These are phyloP conservation scores for Stictocephala bisonia DNA, from an alignment of 2,888 invertebrate species.

Conservation along the genomic window DNA sequence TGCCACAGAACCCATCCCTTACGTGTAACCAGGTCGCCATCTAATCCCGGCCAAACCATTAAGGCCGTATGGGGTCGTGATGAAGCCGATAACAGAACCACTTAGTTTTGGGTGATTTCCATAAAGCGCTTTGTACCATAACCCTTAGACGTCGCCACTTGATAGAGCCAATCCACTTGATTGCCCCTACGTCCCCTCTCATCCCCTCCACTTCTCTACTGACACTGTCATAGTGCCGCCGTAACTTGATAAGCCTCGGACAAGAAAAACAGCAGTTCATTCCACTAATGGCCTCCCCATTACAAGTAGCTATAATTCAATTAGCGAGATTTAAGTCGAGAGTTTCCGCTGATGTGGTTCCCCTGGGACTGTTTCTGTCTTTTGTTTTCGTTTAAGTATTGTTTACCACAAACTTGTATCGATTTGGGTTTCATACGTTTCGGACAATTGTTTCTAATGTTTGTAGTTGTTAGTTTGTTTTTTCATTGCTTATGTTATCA, in stretches of 20 bases:
- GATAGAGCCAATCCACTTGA: constrained; percentile 47
- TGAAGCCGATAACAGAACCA: constrained; percentile 28
- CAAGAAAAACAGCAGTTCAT: constrained; percentile 45
- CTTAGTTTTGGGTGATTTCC: constrained; percentile 44
- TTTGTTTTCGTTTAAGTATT: neutral
- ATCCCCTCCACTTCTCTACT: neutral
- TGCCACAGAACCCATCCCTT: too few species aligned
- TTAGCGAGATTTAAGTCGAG: constrained; percentile 28
- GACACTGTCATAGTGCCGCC: neutral
- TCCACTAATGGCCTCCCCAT: constrained; percentile 35
- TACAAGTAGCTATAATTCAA: constrained; percentile 32
- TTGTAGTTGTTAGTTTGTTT: too few species aligned
- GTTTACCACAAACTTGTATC: too few species aligned
- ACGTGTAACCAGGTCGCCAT: too few species aligned
- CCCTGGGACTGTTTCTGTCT: neutral
- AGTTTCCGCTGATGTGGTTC: constrained; percentile 21
- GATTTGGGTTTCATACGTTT: too few species aligned
- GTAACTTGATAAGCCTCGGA: constrained; percentile 46
- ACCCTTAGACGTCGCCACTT: constrained; percentile 45
- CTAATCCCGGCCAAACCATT: constrained; percentile 18
- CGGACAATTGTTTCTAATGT: too few species aligned
- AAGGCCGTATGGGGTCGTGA: constrained; percentile 9
- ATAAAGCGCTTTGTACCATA: constrained; percentile 44
- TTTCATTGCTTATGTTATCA: too few species aligned
- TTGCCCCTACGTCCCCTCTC: constrained; percentile 36